phyloP scores from a whole-genome alignment of 64 coral and sea anemone species.

The Dendronephthya gigantea region DNA sequence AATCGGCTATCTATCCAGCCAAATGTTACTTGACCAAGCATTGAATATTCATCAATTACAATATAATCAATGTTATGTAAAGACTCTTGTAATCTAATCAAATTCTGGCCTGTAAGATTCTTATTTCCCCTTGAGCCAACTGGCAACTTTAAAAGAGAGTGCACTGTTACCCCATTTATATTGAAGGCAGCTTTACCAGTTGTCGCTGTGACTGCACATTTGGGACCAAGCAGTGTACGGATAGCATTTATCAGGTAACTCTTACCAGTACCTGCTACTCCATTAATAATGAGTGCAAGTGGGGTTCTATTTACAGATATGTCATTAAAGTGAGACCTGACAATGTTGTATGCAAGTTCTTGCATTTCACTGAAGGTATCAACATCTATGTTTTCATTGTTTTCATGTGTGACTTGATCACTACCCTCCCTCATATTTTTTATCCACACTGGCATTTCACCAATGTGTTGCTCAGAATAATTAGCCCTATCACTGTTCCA shows the following conservation, averaged over 20 bases:
- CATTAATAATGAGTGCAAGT: neutral
- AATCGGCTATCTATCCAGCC: neutral
- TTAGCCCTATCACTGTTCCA: neutral
- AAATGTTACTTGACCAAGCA: neutral
- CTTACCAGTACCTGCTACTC: neutral
- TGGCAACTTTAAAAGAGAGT: too few species aligned
- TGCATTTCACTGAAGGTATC: neutral
- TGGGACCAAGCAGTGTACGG: neutral
- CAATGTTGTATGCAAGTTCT: neutral
- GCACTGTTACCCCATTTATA: neutral
- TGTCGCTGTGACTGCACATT: neutral
- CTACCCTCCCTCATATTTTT: neutral
- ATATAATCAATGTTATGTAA: neutral
- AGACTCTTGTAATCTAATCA: neutral
- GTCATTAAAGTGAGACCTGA: neutral
- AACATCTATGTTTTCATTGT: neutral
- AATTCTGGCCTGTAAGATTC: neutral
- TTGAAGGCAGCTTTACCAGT: neutral
- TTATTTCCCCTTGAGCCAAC: too few species aligned
- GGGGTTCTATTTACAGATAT: neutral
- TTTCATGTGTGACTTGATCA: neutral
- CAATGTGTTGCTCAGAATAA: too few species aligned
- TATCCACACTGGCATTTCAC: neutral
- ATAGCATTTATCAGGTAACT: neutral
- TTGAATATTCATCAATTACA: neutral